These are phyloP conservation scores for Andrena bucephala DNA, from an alignment of 2,888 invertebrate species.

Conservation along the genomic window DNA sequence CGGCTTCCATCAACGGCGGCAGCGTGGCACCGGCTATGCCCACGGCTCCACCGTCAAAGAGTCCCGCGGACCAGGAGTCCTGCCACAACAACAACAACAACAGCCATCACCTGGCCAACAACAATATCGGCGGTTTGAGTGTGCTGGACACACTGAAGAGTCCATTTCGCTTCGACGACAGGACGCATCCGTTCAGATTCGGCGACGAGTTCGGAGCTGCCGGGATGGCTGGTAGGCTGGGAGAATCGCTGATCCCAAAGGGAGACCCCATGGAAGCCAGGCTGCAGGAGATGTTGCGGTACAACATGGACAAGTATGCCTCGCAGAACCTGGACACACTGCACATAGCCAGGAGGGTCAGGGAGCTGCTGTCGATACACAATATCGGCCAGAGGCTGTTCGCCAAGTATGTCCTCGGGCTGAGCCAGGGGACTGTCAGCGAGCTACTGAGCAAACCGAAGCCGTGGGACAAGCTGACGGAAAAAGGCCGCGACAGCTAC, in stretches of 20 bases:
- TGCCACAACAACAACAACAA: constrained; percentile 86
- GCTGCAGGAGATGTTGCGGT: constrained; percentile 96
- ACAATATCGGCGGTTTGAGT: constrained; percentile 84
- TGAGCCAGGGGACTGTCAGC: constrained; percentile 99
- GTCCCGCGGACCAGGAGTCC: constrained; percentile 84
- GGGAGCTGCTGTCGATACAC: constrained; percentile 97
- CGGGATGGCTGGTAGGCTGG: constrained; percentile 93
- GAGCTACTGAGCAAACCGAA: constrained; percentile 99
- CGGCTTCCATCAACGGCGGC: constrained; percentile 70
- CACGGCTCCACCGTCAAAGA: constrained; percentile 85
- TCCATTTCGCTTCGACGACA: constrained; percentile 93
- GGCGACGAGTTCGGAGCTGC: constrained; percentile 94
- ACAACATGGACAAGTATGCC: constrained; percentile 98
- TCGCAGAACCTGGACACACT: constrained; percentile 97
- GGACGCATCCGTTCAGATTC: constrained; percentile 92
- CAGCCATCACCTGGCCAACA: constrained; percentile 85
- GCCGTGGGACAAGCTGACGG: constrained; percentile 99
- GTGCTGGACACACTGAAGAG: constrained; percentile 87
- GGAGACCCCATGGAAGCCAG: constrained; percentile 97
- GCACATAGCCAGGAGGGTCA: constrained; percentile 95
- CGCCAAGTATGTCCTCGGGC: constrained; percentile 98
- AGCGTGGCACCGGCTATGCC: constrained; percentile 76
- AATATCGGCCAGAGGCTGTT: constrained; percentile 99
- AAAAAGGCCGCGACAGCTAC: constrained; percentile 99
- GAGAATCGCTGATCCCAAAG: constrained; percentile 96